phyloP scores from a whole-genome alignment of 2,113 vertebrate species.

The Diphyllodes magnificus region DNA sequence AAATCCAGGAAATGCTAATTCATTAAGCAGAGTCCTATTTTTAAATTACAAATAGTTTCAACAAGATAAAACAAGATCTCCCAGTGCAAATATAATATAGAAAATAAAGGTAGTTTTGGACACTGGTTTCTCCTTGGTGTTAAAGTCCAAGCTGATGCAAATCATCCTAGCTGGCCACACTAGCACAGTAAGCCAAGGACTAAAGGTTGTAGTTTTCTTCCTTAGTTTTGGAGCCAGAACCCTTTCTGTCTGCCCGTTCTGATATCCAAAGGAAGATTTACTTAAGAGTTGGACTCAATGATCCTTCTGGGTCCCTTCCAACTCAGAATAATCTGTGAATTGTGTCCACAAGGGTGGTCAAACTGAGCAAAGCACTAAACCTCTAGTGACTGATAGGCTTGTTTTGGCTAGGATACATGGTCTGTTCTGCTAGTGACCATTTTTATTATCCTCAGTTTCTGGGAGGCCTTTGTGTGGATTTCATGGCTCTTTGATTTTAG shows the following conservation, averaged over 20 bases:
- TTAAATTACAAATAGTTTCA: background rate
- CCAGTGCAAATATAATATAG: background rate
- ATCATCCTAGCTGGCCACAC: background rate
- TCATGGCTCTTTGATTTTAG: background rate
- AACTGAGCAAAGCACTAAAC: background rate
- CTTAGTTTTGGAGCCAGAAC: background rate
- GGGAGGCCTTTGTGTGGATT: background rate
- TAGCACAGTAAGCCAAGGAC: background rate
- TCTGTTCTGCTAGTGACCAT: background rate
- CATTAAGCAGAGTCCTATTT: background rate
- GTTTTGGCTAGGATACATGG: background rate
- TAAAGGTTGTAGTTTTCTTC: background rate
- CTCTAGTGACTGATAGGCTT: background rate
- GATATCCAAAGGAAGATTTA: background rate
- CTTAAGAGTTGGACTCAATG: background rate
- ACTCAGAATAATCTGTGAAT: background rate
- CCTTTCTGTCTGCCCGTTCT: background rate
- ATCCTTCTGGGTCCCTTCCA: background rate
- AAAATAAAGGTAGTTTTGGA: background rate
- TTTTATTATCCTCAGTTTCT: background rate
- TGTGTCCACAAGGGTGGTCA: background rate
- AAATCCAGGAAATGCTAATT: constrained; percentile 10
- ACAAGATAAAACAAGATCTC: background rate
- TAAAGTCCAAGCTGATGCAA: background rate
- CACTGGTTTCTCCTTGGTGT: background rate